Evolutionary conservation across 2,888 invertebrate genomes (phyloP).

Genomic region (Agrotis segetum): DNA sequence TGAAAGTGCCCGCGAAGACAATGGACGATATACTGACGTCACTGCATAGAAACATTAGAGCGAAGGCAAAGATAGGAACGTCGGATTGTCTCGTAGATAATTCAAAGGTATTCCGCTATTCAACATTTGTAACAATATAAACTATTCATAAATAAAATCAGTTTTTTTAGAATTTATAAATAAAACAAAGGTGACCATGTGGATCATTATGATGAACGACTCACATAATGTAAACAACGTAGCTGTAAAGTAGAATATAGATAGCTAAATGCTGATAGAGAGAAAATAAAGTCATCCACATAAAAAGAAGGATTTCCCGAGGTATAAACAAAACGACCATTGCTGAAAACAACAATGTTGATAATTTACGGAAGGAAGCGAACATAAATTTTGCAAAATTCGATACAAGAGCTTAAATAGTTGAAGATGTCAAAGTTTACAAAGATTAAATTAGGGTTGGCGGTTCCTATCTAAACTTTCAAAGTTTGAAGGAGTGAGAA

Average conservation of each 20-base stretch:
- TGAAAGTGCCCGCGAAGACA: slow-evolving; percentile 56
- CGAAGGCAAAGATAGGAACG: slow-evolving; percentile 8
- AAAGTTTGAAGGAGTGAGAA: slow-evolving; percentile 5
- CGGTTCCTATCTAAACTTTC: background rate
- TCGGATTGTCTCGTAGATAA: background rate
- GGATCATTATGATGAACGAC: too few relatives aligned
- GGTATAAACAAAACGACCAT: too few relatives aligned
- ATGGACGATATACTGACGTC: slow-evolving; percentile 52
- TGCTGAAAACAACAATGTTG: too few relatives aligned
- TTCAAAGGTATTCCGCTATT: background rate
- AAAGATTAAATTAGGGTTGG: background rate
- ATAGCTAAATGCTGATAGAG: too few relatives aligned
- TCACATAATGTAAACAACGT: too few relatives aligned
- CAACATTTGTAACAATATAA: too few relatives aligned
- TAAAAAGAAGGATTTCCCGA: too few relatives aligned
- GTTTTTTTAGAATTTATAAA: background rate
- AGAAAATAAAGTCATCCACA: too few relatives aligned
- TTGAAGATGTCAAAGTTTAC: background rate
- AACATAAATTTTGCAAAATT: background rate
- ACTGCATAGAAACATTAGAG: slow-evolving; percentile 19
- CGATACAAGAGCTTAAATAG: background rate
- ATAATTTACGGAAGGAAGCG: too few relatives aligned
- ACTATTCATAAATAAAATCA: too few relatives aligned
- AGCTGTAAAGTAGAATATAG: too few relatives aligned
- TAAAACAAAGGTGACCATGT: too few relatives aligned